Base-by-base conservation (phyloP, 2,888 invertebrate genomes). In the Calliscelio sp. region DNA sequence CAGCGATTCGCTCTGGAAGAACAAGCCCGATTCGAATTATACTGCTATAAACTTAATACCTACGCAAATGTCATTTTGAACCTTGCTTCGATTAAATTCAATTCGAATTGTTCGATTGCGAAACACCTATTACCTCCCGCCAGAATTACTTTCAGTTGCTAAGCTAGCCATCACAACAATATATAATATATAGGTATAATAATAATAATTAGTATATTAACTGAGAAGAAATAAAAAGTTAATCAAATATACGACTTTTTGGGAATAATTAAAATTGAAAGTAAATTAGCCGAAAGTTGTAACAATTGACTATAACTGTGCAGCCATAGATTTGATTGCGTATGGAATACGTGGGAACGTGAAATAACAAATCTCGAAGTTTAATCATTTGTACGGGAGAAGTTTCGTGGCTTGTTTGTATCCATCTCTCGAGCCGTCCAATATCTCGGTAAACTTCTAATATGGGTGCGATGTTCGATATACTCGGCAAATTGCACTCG, bases 371-470 rank as follows among this genome's bases (percentile, higher is more conserved):
- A 84, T 80, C 75, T 79, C 63, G 55, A 75, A 79, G 70, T 80
- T 70, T 53, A 70, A 75, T 80, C 61, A 84, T 83, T 83, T 83
- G 68, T 59, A 63, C 78, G 66, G 44, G 81, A 59, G 86, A 82
- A 84, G 57, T 53, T 83, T 87, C 86, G 81, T 35, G 63, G 83
- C 79, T 85, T 57, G 87, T 87, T 91, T 88, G 85, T 86, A 87
- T 86, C 90, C 89, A 86, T 90, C 89, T 87, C 88, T 89, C 75
- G 86, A 79, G 71, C 86, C 87, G 88, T 87, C 89, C 91, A 90
- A 91, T 91, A 91, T 90, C 90, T 89, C 89, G 86, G 90, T 86
- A 88, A 90, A 90, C 89, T 91, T 92, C 90, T 92, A 92, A 92
- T 92, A 92, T 89, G 89, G 87, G 85, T 87, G 89, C 89, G 88